These are phyloP conservation scores for Choristoneura fumiferana DNA, from an alignment of 1,140 invertebrate genomes.

Conservation along the genomic window DNA sequence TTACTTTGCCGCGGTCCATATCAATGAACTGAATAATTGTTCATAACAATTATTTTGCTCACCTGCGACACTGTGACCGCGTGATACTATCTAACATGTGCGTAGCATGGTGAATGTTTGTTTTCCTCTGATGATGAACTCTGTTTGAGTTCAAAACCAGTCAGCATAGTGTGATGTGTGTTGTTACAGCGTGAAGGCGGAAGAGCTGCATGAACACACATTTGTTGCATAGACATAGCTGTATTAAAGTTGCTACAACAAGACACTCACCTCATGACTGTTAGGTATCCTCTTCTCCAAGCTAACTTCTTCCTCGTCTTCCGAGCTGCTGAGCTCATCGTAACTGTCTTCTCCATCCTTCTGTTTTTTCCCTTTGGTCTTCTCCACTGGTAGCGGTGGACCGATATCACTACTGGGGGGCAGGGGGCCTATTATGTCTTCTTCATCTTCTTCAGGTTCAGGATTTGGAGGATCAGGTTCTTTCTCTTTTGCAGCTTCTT, in stretches of 20 bases:
- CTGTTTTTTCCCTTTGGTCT: constrained; percentile 37
- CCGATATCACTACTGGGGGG: constrained; percentile 33
- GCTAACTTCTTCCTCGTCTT: constrained; percentile 77
- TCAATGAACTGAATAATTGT: too few relatives aligned
- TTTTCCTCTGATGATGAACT: too few relatives aligned
- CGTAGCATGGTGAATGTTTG: too few relatives aligned
- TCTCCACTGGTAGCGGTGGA: constrained; percentile 42
- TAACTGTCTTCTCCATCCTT: constrained; percentile 70
- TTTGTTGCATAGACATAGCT: too few relatives aligned
- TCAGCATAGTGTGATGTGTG: too few relatives aligned
- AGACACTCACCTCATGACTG: constrained; percentile 82
- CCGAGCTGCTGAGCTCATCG: constrained; percentile 78
- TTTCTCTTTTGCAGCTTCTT: constrained; percentile 37
- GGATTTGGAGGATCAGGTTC: constrained; percentile 26
- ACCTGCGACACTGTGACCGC: too few relatives aligned
- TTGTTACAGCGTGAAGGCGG: too few relatives aligned
- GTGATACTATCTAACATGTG: too few relatives aligned
- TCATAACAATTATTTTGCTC: too few relatives aligned
- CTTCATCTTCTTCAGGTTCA: constrained; percentile 26
- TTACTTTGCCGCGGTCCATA: too few relatives aligned
- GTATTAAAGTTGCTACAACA: constrained; percentile 1
- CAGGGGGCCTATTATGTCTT: constrained; percentile 30
- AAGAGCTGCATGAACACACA: too few relatives aligned
- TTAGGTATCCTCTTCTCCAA: constrained; percentile 86
- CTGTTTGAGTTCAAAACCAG: too few relatives aligned